These are phyloP conservation scores for Mythimna loreyi DNA, from an alignment of 2,888 invertebrate genomes.

Conservation along the genomic window DNA sequence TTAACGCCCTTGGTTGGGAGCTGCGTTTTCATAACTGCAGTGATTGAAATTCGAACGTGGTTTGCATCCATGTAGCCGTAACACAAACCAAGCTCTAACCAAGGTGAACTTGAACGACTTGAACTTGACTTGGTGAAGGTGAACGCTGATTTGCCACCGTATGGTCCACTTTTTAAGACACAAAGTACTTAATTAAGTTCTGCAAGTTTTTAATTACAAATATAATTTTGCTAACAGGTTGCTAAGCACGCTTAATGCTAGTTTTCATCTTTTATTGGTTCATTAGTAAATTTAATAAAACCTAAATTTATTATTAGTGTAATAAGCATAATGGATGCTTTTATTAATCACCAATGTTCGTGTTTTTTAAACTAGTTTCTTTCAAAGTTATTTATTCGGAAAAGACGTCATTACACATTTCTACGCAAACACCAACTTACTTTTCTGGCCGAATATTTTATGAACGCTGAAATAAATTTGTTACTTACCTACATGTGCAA, in stretches of 20 bases:
- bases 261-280: constrained; percentile 30
- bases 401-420: constrained; percentile 3
- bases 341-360: background rate
- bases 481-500: background rate
- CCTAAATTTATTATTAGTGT: constrained; percentile 3
- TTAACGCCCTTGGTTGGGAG: too few relatives aligned
- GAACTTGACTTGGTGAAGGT: too few relatives aligned
- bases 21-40: too few relatives aligned
- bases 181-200: too few relatives aligned
- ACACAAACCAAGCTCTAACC: too few relatives aligned
- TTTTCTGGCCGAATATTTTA: background rate
- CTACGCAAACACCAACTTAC: too few relatives aligned
- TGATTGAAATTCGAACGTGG: too few relatives aligned
- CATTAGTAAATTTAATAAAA: constrained; percentile 17
- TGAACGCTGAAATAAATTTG: too few relatives aligned
- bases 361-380: background rate
- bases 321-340: constrained; percentile 2
- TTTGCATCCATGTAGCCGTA: too few relatives aligned
- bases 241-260: background rate
- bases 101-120: too few relatives aligned
- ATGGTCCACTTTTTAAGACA: too few relatives aligned
- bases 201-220: constrained; percentile 33
- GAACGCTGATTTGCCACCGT: too few relatives aligned
- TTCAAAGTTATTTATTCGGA: constrained; percentile 6
- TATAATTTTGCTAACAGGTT: constrained; percentile 24